Evolutionary conservation across 2,888 invertebrate genomes (phyloP).

Genomic region (Agapetus fuscipes): DNA sequence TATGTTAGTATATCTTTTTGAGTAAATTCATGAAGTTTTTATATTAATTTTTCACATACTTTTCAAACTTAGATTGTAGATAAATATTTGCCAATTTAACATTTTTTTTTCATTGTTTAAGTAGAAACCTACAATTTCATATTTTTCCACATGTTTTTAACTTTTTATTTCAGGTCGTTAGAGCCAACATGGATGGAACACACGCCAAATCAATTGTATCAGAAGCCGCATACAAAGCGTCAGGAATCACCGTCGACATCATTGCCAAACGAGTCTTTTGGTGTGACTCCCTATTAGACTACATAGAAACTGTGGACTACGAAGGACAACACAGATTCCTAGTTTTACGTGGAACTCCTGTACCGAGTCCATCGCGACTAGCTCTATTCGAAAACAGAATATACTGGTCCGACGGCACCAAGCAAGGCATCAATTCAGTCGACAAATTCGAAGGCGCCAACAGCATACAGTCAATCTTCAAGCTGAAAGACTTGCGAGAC

Average conservation of each 20-base stretch:
- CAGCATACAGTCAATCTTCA: constrained; percentile 70
- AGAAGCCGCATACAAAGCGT: constrained; percentile 89
- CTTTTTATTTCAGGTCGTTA: constrained; percentile 51
- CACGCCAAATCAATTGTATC: constrained; percentile 73
- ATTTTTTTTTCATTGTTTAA: too few species aligned
- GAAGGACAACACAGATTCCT: constrained; percentile 73
- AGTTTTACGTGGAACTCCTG: constrained; percentile 71
- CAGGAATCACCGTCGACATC: constrained; percentile 86
- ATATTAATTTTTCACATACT: too few species aligned
- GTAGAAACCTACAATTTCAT: too few species aligned
- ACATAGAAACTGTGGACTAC: constrained; percentile 94
- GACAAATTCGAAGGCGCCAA: constrained; percentile 75
- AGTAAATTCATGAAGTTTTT: too few species aligned
- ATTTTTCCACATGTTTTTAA: too few species aligned
- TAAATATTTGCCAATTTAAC: too few species aligned
- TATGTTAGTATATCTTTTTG: too few species aligned
- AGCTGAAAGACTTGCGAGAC: constrained; percentile 69
- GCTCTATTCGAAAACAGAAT: constrained; percentile 79
- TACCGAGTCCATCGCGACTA: constrained; percentile 76
- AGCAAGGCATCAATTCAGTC: constrained; percentile 80
- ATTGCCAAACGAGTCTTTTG: constrained; percentile 85
- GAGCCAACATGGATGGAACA: constrained; percentile 93
- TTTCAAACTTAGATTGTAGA: too few species aligned
- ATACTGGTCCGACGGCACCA: constrained; percentile 87
- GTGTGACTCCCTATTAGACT: constrained; percentile 92